A percentile compares a stretch with the other conserved stretches of the same genome.
Conservation (phyloP, 2,113 vertebrate genomes). For the Progne subis region DNA sequence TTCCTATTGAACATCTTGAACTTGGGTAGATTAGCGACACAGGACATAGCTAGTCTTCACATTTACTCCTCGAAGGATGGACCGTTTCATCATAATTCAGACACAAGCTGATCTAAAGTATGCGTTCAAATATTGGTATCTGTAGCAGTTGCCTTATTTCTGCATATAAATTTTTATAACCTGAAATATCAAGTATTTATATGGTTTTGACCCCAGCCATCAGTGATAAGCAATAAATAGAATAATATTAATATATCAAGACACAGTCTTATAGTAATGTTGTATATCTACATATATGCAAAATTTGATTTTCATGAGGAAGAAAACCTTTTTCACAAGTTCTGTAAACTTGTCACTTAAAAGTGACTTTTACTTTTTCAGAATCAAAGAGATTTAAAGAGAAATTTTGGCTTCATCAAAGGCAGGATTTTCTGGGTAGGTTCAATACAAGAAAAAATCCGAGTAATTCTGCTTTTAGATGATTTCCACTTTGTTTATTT, state of each 20-base stretch:
- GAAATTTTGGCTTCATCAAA: not conserved
- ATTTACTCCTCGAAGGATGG: not conserved
- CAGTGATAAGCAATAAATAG: not conserved
- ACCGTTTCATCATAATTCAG: not conserved
- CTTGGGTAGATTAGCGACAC: not conserved
- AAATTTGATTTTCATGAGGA: fast-evolving
- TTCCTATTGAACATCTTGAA: not conserved
- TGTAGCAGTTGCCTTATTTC: not conserved
- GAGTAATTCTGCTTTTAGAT: not conserved
- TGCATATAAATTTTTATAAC: not conserved
- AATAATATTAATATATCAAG: not conserved
- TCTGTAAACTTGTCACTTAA: not conserved
- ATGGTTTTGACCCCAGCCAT: not conserved
- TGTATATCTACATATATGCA: not conserved
- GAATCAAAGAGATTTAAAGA: not conserved
- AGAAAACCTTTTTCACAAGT: not conserved
- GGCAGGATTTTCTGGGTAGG: not conserved
- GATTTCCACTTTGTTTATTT: slow-evolving; percentile 1
- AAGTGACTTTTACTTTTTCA: not conserved
- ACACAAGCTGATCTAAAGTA: not conserved
- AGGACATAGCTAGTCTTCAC: not conserved
- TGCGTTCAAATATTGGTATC: not conserved
- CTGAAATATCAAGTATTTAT: not conserved
- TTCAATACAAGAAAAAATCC: not conserved
- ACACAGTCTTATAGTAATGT: not conserved